Conservation (phyloP, 2,797 vertebrate genomes). For the Arrhamphus sclerolepis region DNA sequence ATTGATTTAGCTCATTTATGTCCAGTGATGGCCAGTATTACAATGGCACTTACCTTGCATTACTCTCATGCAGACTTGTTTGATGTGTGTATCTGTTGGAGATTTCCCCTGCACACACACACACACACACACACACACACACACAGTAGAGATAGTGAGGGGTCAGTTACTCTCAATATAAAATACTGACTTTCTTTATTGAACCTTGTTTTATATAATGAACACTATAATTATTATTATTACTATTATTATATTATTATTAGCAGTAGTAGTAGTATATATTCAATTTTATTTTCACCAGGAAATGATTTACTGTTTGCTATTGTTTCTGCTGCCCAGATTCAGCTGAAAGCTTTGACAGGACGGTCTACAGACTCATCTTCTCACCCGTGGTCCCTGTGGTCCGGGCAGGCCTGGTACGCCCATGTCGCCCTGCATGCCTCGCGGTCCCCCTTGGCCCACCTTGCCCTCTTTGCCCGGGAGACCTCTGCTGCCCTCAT, state of each 20-base stretch:
- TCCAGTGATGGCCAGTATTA: too few relatives aligned
- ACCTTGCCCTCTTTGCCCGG: slow-evolving; percentile 85
- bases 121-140: too few relatives aligned
- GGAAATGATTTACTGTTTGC: too few relatives aligned
- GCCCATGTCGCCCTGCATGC: slow-evolving; percentile 92
- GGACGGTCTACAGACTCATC: not conserved
- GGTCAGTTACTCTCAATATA: too few relatives aligned
- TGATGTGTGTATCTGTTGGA: slow-evolving; percentile 90
- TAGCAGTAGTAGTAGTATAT: too few relatives aligned
- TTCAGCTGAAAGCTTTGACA: not conserved
- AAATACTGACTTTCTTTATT: too few relatives aligned
- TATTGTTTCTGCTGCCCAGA: not conserved
- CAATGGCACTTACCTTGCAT: slow-evolving; percentile 88
- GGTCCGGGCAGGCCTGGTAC: slow-evolving; percentile 86
- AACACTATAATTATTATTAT: too few relatives aligned
- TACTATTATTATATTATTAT: too few relatives aligned
- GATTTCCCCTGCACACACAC: slow-evolving; percentile 84
- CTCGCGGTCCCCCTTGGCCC: slow-evolving; percentile 87
- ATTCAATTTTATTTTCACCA: too few relatives aligned
- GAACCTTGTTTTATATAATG: too few relatives aligned
- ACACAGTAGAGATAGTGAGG: too few relatives aligned
- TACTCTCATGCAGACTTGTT: slow-evolving; percentile 95
- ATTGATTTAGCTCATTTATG: too few relatives aligned
- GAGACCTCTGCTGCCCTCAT: slow-evolving; percentile 88
- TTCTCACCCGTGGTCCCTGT: slow-evolving; percentile 88